Conservation (phyloP, 1,140 invertebrate species). For the Trissolcus basalis region DNA sequence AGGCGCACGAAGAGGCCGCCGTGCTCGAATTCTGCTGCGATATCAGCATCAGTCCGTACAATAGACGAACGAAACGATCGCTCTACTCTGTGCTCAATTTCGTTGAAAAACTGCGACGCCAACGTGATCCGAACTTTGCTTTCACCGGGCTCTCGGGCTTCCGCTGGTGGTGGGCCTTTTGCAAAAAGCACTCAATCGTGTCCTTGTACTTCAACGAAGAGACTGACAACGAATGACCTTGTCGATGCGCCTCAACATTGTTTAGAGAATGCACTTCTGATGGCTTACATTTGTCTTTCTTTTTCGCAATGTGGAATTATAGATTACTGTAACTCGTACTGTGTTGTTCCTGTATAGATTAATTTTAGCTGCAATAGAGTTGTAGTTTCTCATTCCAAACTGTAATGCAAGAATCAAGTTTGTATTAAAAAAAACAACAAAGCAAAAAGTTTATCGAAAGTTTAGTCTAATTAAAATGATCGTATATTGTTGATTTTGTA, state of each 20-base stretch:
- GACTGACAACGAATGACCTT: constrained; percentile 69
- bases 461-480: too few relatives aligned
- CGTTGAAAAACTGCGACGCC: constrained; percentile 80
- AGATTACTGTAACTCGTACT: background rate
- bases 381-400: too few relatives aligned
- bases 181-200: constrained; percentile 86
- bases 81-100: constrained; percentile 80
- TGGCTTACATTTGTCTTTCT: background rate
- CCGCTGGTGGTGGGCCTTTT: constrained; percentile 89
- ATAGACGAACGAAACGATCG: constrained; percentile 83
- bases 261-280: constrained; percentile 25
- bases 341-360: background rate
- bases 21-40: constrained; percentile 86
- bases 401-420: too few relatives aligned
- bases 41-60: constrained; percentile 83
- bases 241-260: background rate
- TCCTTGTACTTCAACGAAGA: constrained; percentile 80
- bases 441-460: too few relatives aligned
- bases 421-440: too few relatives aligned
- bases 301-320: background rate
- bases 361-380: too few relatives aligned
- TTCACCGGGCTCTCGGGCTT: constrained; percentile 83
- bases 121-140: constrained; percentile 80
- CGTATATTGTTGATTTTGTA: too few relatives aligned
- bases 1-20: constrained; percentile 79